Conservation (phyloP, 2,797 vertebrate species). For the Etheostoma nigrum region DNA sequence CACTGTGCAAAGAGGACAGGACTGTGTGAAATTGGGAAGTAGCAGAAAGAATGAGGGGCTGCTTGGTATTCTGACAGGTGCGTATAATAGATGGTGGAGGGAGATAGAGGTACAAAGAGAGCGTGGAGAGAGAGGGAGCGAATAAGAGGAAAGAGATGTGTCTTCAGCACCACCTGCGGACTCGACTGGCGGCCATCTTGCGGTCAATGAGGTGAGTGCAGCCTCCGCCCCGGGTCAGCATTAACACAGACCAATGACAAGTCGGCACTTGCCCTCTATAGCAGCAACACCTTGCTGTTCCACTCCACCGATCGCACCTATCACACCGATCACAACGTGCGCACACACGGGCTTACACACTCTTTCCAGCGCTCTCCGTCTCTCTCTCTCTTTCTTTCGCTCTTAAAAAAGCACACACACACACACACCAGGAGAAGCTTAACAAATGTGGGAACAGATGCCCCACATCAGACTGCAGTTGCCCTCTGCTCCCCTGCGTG, state of each 20-base stretch:
- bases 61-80: conserved; percentile 70
- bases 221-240: conserved; percentile 76
- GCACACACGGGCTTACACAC: conserved; percentile 36
- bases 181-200: conserved; percentile 75
- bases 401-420: conserved; percentile 35
- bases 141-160: conserved; percentile 52
- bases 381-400: conserved; percentile 27
- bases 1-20: conserved; percentile 39
- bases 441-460: conserved; percentile 86
- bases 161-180: conserved; percentile 77
- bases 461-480: conserved; percentile 80
- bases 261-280: conserved; percentile 74
- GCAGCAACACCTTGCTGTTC: conserved; percentile 80
- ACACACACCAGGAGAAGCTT: conserved; percentile 56
- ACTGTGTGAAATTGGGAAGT: conserved; percentile 17
- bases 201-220: conserved; percentile 81
- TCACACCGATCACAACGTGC: conserved; percentile 66
- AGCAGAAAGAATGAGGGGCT: conserved; percentile 48
- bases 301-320: conserved; percentile 76
- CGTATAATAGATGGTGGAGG: conserved; percentile 58
- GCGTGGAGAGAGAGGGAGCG: conserved; percentile 18
- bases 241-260: conserved; percentile 83
- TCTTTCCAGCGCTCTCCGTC: conserved; percentile 21
- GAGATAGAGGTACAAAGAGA: conserved; percentile 61
- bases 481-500: conserved; percentile 75